Evolutionary conservation across 2,888 invertebrate genomes (phyloP).

Genomic region (Thelaira solivaga): DNA sequence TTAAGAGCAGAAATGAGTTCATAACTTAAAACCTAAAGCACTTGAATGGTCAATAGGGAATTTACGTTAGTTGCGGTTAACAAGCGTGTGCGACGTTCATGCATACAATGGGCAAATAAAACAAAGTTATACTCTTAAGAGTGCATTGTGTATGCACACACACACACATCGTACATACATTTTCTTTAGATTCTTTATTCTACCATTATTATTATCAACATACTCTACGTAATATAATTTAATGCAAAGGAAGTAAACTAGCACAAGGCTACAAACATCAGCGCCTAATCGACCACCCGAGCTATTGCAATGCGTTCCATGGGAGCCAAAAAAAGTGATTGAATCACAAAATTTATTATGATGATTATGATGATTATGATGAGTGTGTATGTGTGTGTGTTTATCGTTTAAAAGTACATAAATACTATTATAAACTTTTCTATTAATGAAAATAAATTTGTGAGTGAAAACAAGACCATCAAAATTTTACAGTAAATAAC

Average conservation of each 20-base stretch:
- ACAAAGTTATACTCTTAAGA: constrained; percentile 55
- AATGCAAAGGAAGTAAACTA: background rate
- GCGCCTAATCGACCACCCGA: constrained; percentile 50
- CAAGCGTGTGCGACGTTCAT: constrained; percentile 55
- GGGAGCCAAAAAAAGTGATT: constrained; percentile 21
- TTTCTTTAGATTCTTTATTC: constrained; percentile 13
- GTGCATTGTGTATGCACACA: too few relatives aligned
- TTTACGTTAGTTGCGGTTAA: constrained; percentile 50
- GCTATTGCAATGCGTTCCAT: constrained; percentile 36
- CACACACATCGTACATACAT: too few relatives aligned
- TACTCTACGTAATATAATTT: background rate
- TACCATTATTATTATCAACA: constrained; percentile 2
- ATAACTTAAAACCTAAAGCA: constrained; percentile 57
- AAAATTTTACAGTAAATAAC: constrained; percentile 1
- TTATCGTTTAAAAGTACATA: background rate
- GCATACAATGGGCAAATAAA: constrained; percentile 61
- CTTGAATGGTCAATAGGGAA: constrained; percentile 60
- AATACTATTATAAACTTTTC: constrained; percentile 35
- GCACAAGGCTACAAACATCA: background rate
- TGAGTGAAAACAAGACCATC: constrained; percentile 20
- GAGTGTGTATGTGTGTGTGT: background rate
- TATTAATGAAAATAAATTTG: constrained; percentile 37
- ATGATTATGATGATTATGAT: constrained; percentile 31
- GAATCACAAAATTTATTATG: constrained; percentile 47
- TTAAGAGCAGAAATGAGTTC: constrained; percentile 51